These are phyloP conservation scores for Cryptoleucopteryx plumbea DNA, from an alignment of 2,113 vertebrate genomes.

Conservation along the genomic window DNA sequence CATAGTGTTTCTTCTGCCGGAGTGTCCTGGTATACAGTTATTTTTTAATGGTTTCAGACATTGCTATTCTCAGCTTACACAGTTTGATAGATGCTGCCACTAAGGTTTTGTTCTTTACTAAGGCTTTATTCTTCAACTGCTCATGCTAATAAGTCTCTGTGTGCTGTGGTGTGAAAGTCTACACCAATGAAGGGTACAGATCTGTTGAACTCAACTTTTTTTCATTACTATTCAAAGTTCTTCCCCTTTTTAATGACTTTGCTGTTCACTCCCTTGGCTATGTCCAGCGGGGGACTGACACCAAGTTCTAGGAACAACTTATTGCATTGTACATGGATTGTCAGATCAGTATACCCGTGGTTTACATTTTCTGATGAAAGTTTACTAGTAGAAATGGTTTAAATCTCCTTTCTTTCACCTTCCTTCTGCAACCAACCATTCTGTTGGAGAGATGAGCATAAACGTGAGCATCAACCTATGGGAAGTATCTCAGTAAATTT, in stretches of 20 bases:
- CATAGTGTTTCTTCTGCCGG: rapidly evolving
- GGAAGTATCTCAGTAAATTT: background rate
- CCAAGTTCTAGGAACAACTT: background rate
- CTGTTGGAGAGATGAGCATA: background rate
- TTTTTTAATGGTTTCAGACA: background rate
- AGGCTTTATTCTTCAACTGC: background rate
- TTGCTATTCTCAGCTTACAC: background rate
- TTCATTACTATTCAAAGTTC: background rate
- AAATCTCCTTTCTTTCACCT: background rate
- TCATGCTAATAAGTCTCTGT: background rate
- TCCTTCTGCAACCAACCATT: background rate
- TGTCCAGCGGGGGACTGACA: background rate
- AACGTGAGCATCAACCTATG: background rate
- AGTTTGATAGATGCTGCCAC: background rate
- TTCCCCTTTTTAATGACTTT: background rate
- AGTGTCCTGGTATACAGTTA: background rate
- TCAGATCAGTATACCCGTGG: background rate
- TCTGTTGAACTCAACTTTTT: background rate
- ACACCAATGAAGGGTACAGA: background rate
- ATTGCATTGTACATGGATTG: background rate
- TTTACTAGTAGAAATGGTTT: background rate
- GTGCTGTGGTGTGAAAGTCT: background rate
- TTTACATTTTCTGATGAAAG: background rate
- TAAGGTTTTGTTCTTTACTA: background rate
- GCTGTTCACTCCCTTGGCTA: background rate